phyloP scores from a whole-genome alignment of 2,888 invertebrate species.

The Theretra japonica region DNA sequence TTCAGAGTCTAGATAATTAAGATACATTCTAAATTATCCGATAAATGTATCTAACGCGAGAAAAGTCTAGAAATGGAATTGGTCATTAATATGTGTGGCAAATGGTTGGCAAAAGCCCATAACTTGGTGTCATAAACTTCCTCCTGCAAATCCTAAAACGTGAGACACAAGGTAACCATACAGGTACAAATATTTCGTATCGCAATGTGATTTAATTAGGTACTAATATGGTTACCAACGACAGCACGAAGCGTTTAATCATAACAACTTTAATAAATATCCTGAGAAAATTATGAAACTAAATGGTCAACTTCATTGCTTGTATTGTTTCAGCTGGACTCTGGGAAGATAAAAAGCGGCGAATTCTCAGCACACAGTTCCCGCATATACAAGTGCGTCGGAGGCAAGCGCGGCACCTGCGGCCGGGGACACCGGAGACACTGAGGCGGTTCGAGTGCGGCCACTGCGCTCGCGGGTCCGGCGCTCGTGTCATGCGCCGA shows the following conservation, averaged over 20 bases:
- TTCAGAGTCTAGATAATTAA: too few relatives aligned
- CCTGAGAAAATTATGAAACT: conserved; percentile 2
- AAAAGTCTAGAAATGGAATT: too few relatives aligned
- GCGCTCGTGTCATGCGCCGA: conserved; percentile 60
- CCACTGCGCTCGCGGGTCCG: conserved; percentile 47
- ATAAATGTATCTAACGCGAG: too few relatives aligned
- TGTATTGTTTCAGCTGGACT: conserved; percentile 36
- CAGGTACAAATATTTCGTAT: too few relatives aligned
- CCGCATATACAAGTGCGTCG: conserved; percentile 40
- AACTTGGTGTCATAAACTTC: too few relatives aligned
- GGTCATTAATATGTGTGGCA: too few relatives aligned
- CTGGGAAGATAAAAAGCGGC: conserved; percentile 47
- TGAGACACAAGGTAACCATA: too few relatives aligned
- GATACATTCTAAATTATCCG: too few relatives aligned
- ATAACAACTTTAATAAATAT: neutral
- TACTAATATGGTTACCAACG: too few relatives aligned
- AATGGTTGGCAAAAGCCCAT: too few relatives aligned
- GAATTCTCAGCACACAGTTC: conserved; percentile 35
- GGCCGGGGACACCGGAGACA: neutral
- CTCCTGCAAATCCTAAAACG: too few relatives aligned
- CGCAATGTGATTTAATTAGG: too few relatives aligned
- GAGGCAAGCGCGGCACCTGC: neutral
- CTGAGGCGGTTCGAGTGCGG: neutral
- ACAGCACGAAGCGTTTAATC: neutral
- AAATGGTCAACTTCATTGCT: conserved; percentile 27